Percentiles rank a stretch among this genome's conserved stretches.
phyloP scores from a whole-genome alignment of 1,140 invertebrate genomes.

The Apis cerana region DNA sequence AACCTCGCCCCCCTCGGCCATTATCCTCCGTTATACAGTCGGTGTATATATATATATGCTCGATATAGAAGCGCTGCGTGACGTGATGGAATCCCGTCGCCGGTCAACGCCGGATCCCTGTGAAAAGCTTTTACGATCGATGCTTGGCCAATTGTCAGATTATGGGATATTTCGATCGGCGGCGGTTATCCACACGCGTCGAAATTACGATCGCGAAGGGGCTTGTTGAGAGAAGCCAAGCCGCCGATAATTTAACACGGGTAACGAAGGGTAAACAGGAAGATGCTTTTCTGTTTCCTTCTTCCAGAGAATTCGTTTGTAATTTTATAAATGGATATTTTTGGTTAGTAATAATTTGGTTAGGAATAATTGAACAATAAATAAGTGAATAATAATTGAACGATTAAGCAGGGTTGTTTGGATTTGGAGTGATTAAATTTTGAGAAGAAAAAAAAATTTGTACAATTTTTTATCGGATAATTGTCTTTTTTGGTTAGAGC shows the following conservation, averaged over 20 bases:
- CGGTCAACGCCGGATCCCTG: not conserved
- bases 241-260: conserved; percentile 18
- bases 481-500: too few species aligned
- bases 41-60: not conserved
- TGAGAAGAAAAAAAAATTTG: too few species aligned
- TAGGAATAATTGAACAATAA: too few species aligned
- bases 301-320: too few species aligned
- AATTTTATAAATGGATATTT: too few species aligned
- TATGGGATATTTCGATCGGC: conserved; percentile 52
- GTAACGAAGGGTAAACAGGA: not conserved
- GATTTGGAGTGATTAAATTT: too few species aligned
- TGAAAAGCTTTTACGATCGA: conserved; percentile 62
- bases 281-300: too few species aligned
- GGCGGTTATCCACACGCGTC: not conserved
- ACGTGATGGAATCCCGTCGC: conserved; percentile 58
- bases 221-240: too few species aligned
- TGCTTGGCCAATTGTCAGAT: conserved; percentile 52
- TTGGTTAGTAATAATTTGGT: too few species aligned
- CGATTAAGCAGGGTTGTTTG: too few species aligned
- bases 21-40: conserved; percentile 26
- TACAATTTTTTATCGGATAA: not conserved
- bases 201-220: conserved; percentile 42
- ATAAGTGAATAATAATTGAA: not conserved
- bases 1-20: conserved; percentile 6
- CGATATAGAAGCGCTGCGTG: conserved; percentile 47